phyloP scores from a whole-genome alignment of 2,113 vertebrate species.

The Pogona vitticeps region DNA sequence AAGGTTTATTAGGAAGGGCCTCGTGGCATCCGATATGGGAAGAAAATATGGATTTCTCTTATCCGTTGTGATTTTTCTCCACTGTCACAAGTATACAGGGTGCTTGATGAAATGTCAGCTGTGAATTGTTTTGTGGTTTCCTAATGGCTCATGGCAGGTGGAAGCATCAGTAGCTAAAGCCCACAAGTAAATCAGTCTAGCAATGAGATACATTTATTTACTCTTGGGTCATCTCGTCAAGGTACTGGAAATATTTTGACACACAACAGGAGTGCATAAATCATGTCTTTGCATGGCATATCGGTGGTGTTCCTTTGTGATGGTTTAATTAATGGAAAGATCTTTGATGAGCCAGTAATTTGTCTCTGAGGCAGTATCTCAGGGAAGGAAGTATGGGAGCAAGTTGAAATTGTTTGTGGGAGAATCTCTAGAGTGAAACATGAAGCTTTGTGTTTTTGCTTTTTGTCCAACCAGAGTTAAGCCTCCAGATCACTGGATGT shows the following conservation, averaged over 20 bases:
- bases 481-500: background rate
- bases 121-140: constrained; percentile 16
- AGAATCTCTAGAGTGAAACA: constrained; percentile 3
- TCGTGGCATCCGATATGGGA: background rate
- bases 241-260: constrained; percentile 40
- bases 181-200: constrained; percentile 27
- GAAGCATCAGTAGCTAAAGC: constrained; percentile 19
- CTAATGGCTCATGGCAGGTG: background rate
- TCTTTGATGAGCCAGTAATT: constrained; percentile 32
- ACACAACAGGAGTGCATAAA: constrained; percentile 50
- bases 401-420: background rate
- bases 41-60: background rate
- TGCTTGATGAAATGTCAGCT: background rate
- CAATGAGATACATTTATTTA: constrained; percentile 43
- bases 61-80: constrained; percentile 1
- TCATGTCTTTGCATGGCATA: constrained; percentile 12
- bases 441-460: background rate
- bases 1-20: background rate
- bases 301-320: constrained; percentile 31
- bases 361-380: background rate
- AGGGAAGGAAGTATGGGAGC: background rate
- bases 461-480: background rate
- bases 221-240: constrained; percentile 18
- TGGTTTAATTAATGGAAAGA: constrained; percentile 39
- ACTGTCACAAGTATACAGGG: background rate